Evolutionary conservation across 2,797 vertebrate genomes (phyloP).

Genomic region (Setipinna tenuifilis): DNA sequence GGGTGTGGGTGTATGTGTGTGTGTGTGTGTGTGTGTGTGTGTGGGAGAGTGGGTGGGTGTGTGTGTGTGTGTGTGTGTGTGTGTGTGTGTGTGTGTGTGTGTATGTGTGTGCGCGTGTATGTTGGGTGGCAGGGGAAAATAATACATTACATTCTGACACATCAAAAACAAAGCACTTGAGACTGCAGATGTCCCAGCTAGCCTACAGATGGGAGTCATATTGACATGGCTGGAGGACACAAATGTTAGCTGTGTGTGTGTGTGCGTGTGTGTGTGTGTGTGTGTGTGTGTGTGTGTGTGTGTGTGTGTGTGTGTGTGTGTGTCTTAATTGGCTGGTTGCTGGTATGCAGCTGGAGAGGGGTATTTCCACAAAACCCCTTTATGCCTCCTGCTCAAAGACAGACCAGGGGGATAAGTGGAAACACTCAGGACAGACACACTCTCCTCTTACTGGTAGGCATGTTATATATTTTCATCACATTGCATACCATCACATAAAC

Average conservation of each 20-base stretch:
- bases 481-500: background rate
- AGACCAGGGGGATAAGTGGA: conserved; percentile 25
- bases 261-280: conserved; percentile 6
- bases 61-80: background rate
- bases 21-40: background rate
- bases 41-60: background rate
- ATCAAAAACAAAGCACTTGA: conserved; percentile 19
- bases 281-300: background rate
- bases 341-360: conserved; percentile 40
- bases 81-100: background rate
- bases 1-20: background rate
- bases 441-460: conserved; percentile 53
- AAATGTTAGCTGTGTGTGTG: conserved; percentile 50
- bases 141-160: conserved; percentile 22
- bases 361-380: conserved; percentile 56
- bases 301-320: background rate
- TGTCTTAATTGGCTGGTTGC: conserved; percentile 36
- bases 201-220: conserved; percentile 70
- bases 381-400: conserved; percentile 54
- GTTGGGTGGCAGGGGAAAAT: background rate
- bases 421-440: conserved; percentile 41
- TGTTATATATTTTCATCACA: background rate
- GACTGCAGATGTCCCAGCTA: conserved; percentile 49
- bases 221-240: conserved; percentile 65
- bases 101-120: background rate